These are phyloP conservation scores for Columba janthina DNA, from an alignment of 2,113 vertebrate genomes.

Conservation along the genomic window DNA sequence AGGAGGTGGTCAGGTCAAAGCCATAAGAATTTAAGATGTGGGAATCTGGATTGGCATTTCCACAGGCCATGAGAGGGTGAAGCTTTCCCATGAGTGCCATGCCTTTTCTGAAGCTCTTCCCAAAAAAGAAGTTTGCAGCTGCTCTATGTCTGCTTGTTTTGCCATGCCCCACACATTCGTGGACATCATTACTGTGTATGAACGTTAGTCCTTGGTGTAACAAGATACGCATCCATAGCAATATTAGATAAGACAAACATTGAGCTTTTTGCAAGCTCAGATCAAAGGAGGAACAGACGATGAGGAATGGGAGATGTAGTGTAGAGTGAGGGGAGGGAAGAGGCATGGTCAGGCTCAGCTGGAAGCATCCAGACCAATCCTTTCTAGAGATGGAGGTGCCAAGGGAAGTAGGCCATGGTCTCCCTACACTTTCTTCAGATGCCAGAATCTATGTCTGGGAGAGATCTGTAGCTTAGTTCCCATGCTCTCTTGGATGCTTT, in stretches of 20 bases:
- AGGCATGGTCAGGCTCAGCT: not conserved
- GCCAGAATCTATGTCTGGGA: not conserved
- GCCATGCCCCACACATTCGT: not conserved
- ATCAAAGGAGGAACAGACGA: not conserved
- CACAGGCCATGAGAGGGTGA: not conserved
- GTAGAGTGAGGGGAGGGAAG: not conserved
- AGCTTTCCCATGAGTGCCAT: not conserved
- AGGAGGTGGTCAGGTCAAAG: not conserved
- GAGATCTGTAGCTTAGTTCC: not conserved
- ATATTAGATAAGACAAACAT: not conserved
- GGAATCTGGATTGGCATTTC: not conserved
- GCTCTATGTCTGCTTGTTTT: not conserved
- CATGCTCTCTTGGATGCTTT: not conserved
- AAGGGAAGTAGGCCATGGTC: not conserved
- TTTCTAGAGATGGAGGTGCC: not conserved
- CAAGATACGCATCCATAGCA: not conserved
- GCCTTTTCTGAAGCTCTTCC: not conserved
- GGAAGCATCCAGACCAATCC: not conserved
- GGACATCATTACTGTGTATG: not conserved
- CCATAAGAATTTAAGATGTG: not conserved
- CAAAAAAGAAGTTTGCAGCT: not conserved
- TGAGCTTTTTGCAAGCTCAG: not conserved
- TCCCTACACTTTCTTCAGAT: not conserved
- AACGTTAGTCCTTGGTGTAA: not conserved
- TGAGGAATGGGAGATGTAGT: not conserved